Conservation (phyloP, 2,888 invertebrate species). For the Archips crataeganus region DNA sequence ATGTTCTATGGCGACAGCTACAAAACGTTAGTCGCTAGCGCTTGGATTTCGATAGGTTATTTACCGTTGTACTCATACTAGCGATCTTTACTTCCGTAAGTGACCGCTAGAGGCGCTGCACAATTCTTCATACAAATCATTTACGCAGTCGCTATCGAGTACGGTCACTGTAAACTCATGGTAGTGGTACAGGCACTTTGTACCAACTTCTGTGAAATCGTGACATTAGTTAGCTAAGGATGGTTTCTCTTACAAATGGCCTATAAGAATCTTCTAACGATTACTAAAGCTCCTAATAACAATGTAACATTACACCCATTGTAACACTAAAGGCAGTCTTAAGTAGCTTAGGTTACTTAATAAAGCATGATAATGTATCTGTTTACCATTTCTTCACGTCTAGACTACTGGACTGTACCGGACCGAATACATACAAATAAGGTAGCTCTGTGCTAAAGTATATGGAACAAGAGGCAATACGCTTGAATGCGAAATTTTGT, state of each 20-base stretch:
- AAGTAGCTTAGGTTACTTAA: background rate
- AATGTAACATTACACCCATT: background rate
- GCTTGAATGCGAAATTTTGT: too few species aligned
- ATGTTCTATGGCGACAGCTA: too few species aligned
- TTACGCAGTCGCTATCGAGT: too few species aligned
- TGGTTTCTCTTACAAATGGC: slow-evolving; percentile 3
- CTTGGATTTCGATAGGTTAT: too few species aligned
- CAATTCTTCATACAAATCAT: too few species aligned
- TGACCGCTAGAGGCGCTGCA: too few species aligned
- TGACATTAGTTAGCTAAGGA: background rate
- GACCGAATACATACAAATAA: background rate
- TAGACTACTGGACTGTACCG: background rate
- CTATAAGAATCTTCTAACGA: background rate
- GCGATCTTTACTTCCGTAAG: too few species aligned
- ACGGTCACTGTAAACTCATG: too few species aligned
- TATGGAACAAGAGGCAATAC: background rate
- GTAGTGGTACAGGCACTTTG: too few species aligned
- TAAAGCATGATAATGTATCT: background rate
- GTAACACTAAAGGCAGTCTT: background rate
- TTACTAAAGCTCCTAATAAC: background rate
- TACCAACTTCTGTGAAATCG: background rate
- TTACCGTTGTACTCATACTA: too few species aligned
- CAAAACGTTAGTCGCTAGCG: too few species aligned
- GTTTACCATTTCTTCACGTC: background rate
- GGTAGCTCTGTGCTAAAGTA: background rate